Evolutionary conservation across 2,113 vertebrate species (phyloP).

Genomic region (Lathamus discolor): DNA sequence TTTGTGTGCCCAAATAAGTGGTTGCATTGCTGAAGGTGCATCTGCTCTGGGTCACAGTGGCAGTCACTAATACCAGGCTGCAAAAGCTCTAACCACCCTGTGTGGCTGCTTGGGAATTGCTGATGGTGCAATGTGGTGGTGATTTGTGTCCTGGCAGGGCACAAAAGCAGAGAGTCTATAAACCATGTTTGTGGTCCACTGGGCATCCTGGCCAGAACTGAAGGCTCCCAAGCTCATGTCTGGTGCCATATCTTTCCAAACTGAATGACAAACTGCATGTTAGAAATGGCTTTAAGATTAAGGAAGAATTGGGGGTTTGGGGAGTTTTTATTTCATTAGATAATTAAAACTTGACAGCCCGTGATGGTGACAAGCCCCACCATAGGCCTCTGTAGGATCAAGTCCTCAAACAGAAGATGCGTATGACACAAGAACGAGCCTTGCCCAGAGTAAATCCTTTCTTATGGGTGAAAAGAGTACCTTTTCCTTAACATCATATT

Average conservation of each 20-base stretch:
- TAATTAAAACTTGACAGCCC: background rate
- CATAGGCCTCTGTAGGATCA: background rate
- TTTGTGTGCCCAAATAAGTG: background rate
- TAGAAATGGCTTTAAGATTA: background rate
- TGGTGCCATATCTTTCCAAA: background rate
- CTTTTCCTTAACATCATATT: background rate
- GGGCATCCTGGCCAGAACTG: background rate
- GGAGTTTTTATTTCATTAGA: background rate
- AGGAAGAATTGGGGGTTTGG: background rate
- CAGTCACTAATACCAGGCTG: background rate
- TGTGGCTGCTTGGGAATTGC: background rate
- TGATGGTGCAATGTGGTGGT: background rate
- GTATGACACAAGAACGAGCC: background rate
- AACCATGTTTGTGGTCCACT: accelerated
- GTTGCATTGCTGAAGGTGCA: background rate
- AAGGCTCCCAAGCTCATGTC: background rate
- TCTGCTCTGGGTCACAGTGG: background rate
- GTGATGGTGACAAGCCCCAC: background rate
- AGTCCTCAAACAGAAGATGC: background rate
- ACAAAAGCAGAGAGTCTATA: background rate
- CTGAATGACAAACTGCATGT: background rate
- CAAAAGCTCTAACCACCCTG: background rate
- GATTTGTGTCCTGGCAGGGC: background rate
- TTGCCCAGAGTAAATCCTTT: background rate
- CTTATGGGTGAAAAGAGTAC: background rate